Evolutionary conservation across 2,797 vertebrate genomes (phyloP).

Genomic region (Sciurus vulgaris): DNA sequence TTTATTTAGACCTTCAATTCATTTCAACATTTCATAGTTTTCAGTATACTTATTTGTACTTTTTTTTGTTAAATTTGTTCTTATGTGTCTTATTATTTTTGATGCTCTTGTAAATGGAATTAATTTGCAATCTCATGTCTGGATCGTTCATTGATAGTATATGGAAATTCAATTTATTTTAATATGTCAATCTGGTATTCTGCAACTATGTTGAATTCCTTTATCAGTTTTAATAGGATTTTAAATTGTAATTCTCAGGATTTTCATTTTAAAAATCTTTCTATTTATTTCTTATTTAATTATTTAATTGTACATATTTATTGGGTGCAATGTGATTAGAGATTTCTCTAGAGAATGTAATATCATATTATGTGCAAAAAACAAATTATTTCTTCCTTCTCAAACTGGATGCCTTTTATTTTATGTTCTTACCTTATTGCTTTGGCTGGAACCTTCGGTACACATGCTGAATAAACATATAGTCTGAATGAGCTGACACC

Average conservation of each 20-base stretch:
- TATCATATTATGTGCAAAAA: background rate
- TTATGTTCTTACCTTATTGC: background rate
- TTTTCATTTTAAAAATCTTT: background rate
- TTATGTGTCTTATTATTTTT: background rate
- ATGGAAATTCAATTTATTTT: background rate
- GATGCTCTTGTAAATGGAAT: background rate
- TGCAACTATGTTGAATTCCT: background rate
- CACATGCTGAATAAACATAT: background rate
- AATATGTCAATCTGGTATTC: background rate
- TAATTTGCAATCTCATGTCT: background rate
- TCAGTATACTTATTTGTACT: background rate
- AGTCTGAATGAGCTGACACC: too few relatives aligned
- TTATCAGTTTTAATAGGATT: background rate
- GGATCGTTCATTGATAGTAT: background rate
- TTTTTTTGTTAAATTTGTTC: background rate
- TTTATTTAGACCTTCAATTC: background rate
- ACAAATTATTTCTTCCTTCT: background rate
- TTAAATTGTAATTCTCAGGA: background rate
- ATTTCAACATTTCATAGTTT: constrained; percentile 17
- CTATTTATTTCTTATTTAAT: background rate
- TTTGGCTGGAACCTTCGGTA: background rate
- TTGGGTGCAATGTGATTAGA: background rate
- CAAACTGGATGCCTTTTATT: background rate
- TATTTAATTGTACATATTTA: background rate
- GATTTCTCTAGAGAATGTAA: background rate